These are phyloP conservation scores for Tragelaphus scriptus DNA, from an alignment of 2,113 vertebrate genomes.

Conservation along the genomic window DNA sequence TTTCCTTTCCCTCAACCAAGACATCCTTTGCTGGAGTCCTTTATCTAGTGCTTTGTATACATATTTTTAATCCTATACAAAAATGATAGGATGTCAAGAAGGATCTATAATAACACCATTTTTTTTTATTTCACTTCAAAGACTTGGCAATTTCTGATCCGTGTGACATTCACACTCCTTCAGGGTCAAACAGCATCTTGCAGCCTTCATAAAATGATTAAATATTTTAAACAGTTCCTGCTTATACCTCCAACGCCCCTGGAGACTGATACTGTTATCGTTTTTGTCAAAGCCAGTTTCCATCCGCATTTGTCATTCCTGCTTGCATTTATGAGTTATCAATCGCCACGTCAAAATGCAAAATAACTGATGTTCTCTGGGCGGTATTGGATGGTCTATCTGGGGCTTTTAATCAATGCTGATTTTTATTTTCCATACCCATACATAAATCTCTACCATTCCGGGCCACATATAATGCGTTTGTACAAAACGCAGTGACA, in stretches of 20 bases:
- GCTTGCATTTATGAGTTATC: constrained; percentile 99
- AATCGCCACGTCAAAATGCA: constrained; percentile 99
- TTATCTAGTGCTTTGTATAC: constrained; percentile 87
- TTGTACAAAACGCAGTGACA: constrained; percentile 93
- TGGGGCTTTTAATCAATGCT: constrained; percentile 98
- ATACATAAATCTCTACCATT: constrained; percentile 92
- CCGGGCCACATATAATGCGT: constrained; percentile 92
- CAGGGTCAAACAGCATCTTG: constrained; percentile 99
- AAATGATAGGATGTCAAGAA: constrained; percentile 90
- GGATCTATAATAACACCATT: constrained; percentile 89
- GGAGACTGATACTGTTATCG: constrained; percentile 99
- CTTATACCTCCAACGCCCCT: constrained; percentile 93
- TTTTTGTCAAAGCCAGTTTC: constrained; percentile 99
- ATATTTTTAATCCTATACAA: constrained; percentile 90
- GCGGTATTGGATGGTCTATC: constrained; percentile 99
- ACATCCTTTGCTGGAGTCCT: constrained; percentile 81
- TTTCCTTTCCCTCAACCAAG: constrained; percentile 80
- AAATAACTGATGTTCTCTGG: constrained; percentile 99
- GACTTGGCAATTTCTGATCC: constrained; percentile 96
- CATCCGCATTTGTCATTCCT: constrained; percentile 98
- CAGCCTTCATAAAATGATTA: constrained; percentile 99
- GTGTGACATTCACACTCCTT: constrained; percentile 99
- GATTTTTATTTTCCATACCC: constrained; percentile 94
- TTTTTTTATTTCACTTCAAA: constrained; percentile 95
- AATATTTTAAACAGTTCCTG: constrained; percentile 99